A percentile compares a stretch with the other conserved stretches of the same genome.
These are phyloP conservation scores for Nyctibius bracteatus DNA, from an alignment of 2,113 vertebrate genomes.

Conservation along the genomic window DNA sequence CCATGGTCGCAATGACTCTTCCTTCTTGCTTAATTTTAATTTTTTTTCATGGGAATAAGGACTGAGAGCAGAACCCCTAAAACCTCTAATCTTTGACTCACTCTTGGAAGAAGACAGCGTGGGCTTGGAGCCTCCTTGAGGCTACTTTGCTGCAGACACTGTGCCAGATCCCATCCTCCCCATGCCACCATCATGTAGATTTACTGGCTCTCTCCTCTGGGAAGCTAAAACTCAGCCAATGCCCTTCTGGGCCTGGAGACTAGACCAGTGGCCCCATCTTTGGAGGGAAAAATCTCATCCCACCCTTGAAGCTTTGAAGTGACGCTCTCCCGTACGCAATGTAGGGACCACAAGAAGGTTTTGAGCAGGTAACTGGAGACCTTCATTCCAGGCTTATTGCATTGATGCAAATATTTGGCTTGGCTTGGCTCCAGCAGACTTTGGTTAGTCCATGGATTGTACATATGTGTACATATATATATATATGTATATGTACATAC, in stretches of 20 bases:
- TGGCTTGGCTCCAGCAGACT: background rate
- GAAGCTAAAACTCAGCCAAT: background rate
- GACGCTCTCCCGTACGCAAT: accelerated
- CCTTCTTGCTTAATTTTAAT: background rate
- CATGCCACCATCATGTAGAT: background rate
- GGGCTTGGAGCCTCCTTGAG: background rate
- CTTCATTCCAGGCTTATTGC: background rate
- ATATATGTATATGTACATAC: background rate
- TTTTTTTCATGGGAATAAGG: background rate
- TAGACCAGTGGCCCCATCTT: background rate
- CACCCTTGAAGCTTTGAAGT: background rate
- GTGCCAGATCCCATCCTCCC: background rate
- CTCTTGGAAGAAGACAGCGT: background rate
- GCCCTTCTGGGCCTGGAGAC: background rate
- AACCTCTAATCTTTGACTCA: background rate
- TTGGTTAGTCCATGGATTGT: background rate
- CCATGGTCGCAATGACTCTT: background rate
- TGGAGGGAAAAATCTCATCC: background rate
- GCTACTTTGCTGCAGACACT: background rate
- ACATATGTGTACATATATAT: too few species aligned
- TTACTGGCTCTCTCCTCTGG: background rate
- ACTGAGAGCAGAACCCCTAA: background rate
- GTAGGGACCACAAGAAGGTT: background rate
- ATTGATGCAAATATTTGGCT: background rate
- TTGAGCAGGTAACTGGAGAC: background rate